A percentile compares a stretch with the other conserved stretches of the same genome.
These are phyloP conservation scores for Pteromalus puparum DNA, from an alignment of 1,140 invertebrate genomes.

Conservation along the genomic window DNA sequence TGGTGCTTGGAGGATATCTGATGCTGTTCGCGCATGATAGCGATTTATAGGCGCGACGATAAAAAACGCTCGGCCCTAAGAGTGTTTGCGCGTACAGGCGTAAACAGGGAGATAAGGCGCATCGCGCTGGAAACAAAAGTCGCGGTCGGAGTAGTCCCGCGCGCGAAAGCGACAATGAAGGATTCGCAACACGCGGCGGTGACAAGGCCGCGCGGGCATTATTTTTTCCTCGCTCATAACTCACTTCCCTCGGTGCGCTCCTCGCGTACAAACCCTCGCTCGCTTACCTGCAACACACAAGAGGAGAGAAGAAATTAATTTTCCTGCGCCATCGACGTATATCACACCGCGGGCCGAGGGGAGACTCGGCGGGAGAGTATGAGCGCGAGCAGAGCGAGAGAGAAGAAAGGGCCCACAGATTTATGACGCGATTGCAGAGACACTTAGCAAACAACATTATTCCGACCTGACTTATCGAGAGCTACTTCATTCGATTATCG, in stretches of 20 bases:
- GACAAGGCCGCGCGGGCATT: constrained; percentile 54
- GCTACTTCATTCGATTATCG: constrained; percentile 27
- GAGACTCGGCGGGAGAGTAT: not conserved
- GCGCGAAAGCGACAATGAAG: constrained; percentile 61
- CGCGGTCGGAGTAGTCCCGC: too few species aligned
- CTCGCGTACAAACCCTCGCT: constrained; percentile 7
- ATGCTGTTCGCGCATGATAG: constrained; percentile 1
- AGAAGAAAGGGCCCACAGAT: constrained; percentile 44
- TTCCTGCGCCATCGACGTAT: constrained; percentile 52
- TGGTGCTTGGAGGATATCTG: too few species aligned
- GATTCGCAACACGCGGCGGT: constrained; percentile 61
- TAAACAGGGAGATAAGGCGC: not conserved
- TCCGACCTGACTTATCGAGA: constrained; percentile 3
- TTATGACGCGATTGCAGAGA: constrained; percentile 48
- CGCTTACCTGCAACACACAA: constrained; percentile 68
- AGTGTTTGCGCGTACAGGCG: not conserved
- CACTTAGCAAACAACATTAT: constrained; percentile 44
- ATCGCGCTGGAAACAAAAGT: not conserved
- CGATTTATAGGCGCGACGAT: not conserved
- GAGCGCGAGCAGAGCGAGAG: too few species aligned
- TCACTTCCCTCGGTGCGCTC: constrained; percentile 56
- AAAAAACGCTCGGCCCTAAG: not conserved
- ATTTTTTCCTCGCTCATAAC: constrained; percentile 59
- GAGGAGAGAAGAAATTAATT: constrained; percentile 61
- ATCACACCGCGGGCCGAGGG: constrained; percentile 11